Evolutionary conservation across 2,797 vertebrate genomes (phyloP).

Genomic region (Gallinago stenura): DNA sequence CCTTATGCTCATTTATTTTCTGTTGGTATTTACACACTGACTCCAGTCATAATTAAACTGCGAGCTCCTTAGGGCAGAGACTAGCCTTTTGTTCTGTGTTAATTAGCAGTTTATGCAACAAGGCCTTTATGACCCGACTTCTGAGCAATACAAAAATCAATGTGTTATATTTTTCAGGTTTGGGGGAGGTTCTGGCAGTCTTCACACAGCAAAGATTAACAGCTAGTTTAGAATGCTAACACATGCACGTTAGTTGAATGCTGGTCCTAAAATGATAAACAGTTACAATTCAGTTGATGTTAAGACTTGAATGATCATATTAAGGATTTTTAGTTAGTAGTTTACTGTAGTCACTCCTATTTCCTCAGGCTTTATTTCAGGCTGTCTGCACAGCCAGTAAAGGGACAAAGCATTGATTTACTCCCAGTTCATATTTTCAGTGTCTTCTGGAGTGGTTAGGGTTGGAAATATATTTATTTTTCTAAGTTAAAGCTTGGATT

Average conservation of each 20-base stretch:
- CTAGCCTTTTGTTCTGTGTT: conserved; percentile 47
- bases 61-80: conserved; percentile 53
- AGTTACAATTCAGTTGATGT: background rate
- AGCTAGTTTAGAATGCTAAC: background rate
- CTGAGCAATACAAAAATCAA: conserved; percentile 21
- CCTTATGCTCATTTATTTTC: conserved; percentile 48
- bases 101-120: conserved; percentile 61
- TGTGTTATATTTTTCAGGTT: conserved; percentile 34
- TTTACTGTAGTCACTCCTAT: background rate
- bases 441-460: conserved; percentile 17
- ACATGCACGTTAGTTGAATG: background rate
- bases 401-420: conserved; percentile 21
- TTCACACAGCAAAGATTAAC: background rate
- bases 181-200: background rate
- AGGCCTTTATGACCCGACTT: conserved; percentile 24
- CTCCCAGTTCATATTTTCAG: background rate
- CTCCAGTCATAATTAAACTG: conserved; percentile 50
- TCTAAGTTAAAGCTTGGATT: background rate
- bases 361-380: conserved; percentile 27
- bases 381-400: background rate
- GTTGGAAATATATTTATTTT: conserved; percentile 51
- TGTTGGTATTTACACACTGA: conserved; percentile 37
- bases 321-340: conserved; percentile 3
- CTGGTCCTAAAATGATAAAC: conserved; percentile 32
- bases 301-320: background rate